Evolutionary conservation across 2,888 invertebrate species (phyloP).

Genomic region (Palloptera scutellata): DNA sequence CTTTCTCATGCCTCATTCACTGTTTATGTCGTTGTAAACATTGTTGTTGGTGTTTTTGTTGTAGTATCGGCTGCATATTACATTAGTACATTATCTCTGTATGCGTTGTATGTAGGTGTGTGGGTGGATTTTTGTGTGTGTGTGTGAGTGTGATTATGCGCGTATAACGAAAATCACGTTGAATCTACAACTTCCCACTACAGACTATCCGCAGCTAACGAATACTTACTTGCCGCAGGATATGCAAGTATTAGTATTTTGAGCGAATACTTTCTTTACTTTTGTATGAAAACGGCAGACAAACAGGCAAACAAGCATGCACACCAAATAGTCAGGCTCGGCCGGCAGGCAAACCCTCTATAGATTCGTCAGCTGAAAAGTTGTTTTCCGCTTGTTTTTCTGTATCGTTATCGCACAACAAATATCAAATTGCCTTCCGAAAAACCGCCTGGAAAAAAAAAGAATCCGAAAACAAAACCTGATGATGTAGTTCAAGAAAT

Average conservation of each 20-base stretch:
- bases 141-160: conserved; percentile 11
- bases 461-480: conserved; percentile 12
- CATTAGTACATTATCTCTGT: too few relatives aligned
- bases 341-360: conserved; percentile 2
- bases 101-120: background rate
- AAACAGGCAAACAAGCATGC: conserved; percentile 7
- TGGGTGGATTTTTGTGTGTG: background rate
- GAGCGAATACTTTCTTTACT: background rate
- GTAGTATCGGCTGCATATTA: too few relatives aligned
- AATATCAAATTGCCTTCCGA: conserved; percentile 37
- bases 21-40: too few relatives aligned
- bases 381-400: conserved; percentile 17
- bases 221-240: conserved; percentile 10
- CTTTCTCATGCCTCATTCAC: too few relatives aligned
- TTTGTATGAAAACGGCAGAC: background rate
- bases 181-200: background rate
- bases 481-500: too few relatives aligned
- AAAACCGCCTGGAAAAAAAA: background rate
- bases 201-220: background rate
- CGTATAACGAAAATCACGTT: conserved; percentile 5
- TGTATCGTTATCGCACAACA: conserved; percentile 39
- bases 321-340: background rate
- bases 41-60: too few relatives aligned
- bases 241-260: conserved; percentile 2
- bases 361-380: conserved; percentile 42